A percentile compares a stretch with the other conserved stretches of the same genome.
Evolutionary conservation across 2,113 vertebrate species (phyloP).

Genomic region (Nettapus auritus): DNA sequence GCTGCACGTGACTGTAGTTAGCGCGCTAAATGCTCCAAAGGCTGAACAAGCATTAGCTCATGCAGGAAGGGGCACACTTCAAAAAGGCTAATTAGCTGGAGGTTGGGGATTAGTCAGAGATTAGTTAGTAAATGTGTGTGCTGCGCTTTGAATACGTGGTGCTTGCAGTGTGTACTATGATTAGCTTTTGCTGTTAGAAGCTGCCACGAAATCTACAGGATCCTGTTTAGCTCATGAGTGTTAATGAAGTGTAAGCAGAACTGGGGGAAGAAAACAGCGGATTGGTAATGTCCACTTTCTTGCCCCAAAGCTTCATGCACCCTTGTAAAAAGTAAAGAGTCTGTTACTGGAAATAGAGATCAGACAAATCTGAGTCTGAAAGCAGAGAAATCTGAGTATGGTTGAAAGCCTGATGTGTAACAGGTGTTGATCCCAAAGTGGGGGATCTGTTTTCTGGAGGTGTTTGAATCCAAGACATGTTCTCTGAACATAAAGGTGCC

Average conservation of each 20-base stretch:
- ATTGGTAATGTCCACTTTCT: neutral
- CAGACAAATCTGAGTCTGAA: neutral
- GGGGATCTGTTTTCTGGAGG: neutral
- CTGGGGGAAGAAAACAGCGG: neutral
- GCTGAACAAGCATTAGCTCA: neutral
- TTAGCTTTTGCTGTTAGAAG: neutral
- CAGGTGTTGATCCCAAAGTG: neutral
- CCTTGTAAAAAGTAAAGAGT: no score
- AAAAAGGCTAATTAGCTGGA: neutral
- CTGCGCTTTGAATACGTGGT: neutral
- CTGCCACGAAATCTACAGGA: rapidly evolving
- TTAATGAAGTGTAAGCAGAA: neutral
- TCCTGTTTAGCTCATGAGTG: neutral
- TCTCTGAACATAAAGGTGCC: rapidly evolving
- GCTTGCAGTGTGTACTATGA: neutral
- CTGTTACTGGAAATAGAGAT: neutral
- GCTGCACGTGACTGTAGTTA: rapidly evolving
- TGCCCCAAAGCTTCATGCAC: neutral
- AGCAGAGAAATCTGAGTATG: neutral
- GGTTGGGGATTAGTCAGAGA: neutral
- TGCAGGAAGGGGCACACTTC: neutral
- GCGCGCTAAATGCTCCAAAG: rapidly evolving
- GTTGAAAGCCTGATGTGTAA: neutral
- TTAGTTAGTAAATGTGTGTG: neutral
- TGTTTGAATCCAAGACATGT: rapidly evolving